Evolutionary conservation across 2,113 vertebrate species (phyloP).

Genomic region (Sinocyclocheilus anophthalmus): DNA sequence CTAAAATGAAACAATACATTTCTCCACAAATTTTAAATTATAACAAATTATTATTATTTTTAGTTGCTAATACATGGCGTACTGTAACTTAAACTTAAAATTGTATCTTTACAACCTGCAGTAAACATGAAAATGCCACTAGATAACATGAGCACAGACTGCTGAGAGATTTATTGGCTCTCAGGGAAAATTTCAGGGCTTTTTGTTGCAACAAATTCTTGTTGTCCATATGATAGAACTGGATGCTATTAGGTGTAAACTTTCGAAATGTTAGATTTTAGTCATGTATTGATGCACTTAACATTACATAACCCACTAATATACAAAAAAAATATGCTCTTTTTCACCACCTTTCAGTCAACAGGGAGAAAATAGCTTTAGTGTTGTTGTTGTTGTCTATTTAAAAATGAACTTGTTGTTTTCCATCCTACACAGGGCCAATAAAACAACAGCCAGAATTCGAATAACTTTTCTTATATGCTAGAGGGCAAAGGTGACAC

Average conservation of each 20-base stretch:
- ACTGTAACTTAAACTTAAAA: neutral
- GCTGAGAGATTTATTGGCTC: too few relatives aligned
- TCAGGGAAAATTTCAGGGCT: too few relatives aligned
- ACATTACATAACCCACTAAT: neutral
- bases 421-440: conserved; percentile 20
- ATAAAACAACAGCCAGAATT: neutral
- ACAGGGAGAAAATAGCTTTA: neutral
- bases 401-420: conserved; percentile 35
- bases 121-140: neutral
- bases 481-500: neutral
- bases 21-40: too few relatives aligned
- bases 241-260: too few relatives aligned
- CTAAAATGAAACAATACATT: too few relatives aligned
- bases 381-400: neutral
- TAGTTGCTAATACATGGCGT: neutral
- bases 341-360: neutral
- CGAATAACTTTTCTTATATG: neutral
- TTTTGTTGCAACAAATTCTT: too few relatives aligned
- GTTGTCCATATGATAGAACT: neutral
- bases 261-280: neutral
- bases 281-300: neutral
- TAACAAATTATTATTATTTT: too few relatives aligned
- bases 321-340: neutral
- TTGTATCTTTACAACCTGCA: neutral
- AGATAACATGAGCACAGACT: neutral